phyloP scores from a whole-genome alignment of 2,888 invertebrate species.

The Apodemia mormo region DNA sequence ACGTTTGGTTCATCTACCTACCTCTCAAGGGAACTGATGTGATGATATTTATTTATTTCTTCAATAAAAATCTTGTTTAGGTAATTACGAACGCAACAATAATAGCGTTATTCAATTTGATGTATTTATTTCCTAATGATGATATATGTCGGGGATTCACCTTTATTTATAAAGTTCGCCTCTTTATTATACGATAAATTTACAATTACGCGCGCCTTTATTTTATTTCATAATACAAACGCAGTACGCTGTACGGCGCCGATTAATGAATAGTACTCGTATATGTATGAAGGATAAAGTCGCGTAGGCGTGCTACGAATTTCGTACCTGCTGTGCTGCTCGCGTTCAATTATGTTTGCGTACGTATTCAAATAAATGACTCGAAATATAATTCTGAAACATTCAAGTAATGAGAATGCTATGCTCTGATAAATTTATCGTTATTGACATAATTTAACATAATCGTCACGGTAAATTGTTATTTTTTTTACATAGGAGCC shows the following conservation, averaged over 20 bases:
- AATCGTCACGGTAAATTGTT: too few species aligned
- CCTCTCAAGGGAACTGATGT: too few species aligned
- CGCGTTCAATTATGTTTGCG: not conserved
- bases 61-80: too few species aligned
- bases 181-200: not conserved
- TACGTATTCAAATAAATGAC: not conserved
- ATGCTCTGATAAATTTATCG: not conserved
- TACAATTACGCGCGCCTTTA: not conserved
- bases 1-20: too few species aligned
- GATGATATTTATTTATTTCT: too few species aligned
- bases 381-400: not conserved
- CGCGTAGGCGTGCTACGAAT: not conserved
- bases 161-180: not conserved
- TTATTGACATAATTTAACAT: not conserved
- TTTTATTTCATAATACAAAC: not conserved
- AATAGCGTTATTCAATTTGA: too few species aligned
- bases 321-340: not conserved
- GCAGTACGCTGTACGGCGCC: not conserved
- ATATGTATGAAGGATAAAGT: constrained; percentile 3
- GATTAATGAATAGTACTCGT: not conserved
- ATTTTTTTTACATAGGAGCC: too few species aligned
- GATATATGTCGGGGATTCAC: too few species aligned
- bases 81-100: too few species aligned
- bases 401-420: not conserved
- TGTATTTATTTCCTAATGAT: too few species aligned